Evolutionary conservation across 2,797 vertebrate species (phyloP), one percentile per base, ranked within the genome.

Genomic region (Pseudochaenichthys georgianus): DNA sequence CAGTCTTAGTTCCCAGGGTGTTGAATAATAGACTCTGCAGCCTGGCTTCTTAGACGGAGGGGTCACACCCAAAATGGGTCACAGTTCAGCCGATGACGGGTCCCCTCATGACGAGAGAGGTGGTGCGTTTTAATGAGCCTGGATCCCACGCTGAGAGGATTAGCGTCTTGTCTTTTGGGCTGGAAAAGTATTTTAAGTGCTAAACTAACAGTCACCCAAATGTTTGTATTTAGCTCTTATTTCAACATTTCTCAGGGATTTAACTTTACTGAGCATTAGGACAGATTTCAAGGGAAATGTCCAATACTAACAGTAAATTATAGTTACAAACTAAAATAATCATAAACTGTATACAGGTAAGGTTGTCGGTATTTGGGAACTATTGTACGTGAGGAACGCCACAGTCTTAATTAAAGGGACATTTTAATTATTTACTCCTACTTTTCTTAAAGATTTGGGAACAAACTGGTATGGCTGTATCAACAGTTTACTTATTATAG

Each of bases 51-150:
- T 81, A 88, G 87, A 79, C 19, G n/a, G 69, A 88, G 73, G 69
- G 85, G 89, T 86, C 86, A 82, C 88, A 78, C 87, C 87, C 85
- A 78, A 92, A 92, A 87, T 90, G 78, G 92, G 91, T 92, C 88
- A 89, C 89, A 86, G 88, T 91, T 90, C 86, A 89, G 82, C 79
- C 23, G 80, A 73, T 65, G 80, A 75, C 59, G 42, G 77, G 47
- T 81, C 75, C 75, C 74, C 65, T 80, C 66, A 17, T 69, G 84
- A 71, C 52, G 42, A 75, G 81, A 82, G 75, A 41, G 77, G 66
- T 64, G 68, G 88, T 68, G 85, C 78, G 81, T 72, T 91, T 89
- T 92, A 92, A 92, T 90, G 90, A 91, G 88, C 69, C 65, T 34
- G 70, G 82, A 71, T 91, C 90, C 75, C 90, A 93, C 80, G 69